These are phyloP conservation scores for Eupsilia transversa DNA, from an alignment of 2,888 invertebrate genomes.

Conservation along the genomic window DNA sequence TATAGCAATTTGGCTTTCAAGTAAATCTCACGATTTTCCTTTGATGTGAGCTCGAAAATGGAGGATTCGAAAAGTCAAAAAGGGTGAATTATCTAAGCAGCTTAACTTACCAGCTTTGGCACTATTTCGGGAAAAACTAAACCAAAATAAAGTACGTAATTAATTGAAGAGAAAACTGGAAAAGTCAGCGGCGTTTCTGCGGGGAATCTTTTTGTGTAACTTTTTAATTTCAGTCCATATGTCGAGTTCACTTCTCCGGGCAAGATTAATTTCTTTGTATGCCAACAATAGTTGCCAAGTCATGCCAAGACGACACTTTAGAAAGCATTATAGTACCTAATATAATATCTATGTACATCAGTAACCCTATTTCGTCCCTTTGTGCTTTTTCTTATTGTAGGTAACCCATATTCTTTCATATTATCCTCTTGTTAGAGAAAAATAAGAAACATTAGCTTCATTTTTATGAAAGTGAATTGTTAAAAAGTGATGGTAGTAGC, in stretches of 20 bases:
- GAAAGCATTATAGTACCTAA: neutral
- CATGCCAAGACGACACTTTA: slow-evolving; percentile 8
- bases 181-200: neutral
- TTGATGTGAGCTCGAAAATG: slow-evolving; percentile 40
- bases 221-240: slow-evolving; percentile 17
- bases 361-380: neutral
- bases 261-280: slow-evolving; percentile 30
- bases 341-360: neutral
- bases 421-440: slow-evolving; percentile 4
- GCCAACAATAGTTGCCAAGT: slow-evolving; percentile 34
- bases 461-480: slow-evolving; percentile 8
- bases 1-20: slow-evolving; percentile 41
- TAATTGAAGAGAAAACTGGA: slow-evolving; percentile 89
- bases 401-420: neutral
- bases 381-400: slow-evolving; percentile 31
- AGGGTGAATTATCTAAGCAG: slow-evolving; percentile 52
- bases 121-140: slow-evolving; percentile 89
- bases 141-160: slow-evolving; percentile 50
- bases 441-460: slow-evolving; percentile 16
- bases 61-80: slow-evolving; percentile 38
- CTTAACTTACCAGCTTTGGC: slow-evolving; percentile 55
- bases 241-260: neutral
- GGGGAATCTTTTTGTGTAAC: neutral
- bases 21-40: slow-evolving; percentile 38
- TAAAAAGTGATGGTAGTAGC: slow-evolving; percentile 26